Base-by-base conservation (phyloP, 2,888 invertebrate species). In the Tupiocoris notatus region DNA sequence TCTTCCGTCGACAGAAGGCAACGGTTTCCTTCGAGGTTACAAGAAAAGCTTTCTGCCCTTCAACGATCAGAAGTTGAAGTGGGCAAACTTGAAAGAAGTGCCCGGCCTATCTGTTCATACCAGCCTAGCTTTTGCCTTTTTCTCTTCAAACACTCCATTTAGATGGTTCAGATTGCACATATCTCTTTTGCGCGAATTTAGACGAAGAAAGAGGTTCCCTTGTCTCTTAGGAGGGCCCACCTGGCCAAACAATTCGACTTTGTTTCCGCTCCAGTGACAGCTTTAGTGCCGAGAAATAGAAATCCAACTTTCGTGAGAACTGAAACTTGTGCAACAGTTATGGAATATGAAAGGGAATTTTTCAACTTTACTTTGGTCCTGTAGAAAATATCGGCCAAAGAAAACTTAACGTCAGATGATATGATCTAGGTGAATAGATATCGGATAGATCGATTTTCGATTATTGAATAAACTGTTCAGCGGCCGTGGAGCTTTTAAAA, bases 111-210 rank as follows among this genome's bases (percentile, higher is more conserved):
- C 73, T 73, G 73, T 62, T 73, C 62, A 61, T 62, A 73, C 73
- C 73, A 63, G 73, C 73, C 62, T 54, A 63, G 73, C 39, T 39
- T 39, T 39, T 39, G 39, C 61, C 62, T 73, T 73, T 63, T 57
- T 62, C 25, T 63, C 63, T 73, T 73, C 62, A 63, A 73, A 73
- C 73, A 73, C 73, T 73, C 73, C 62, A 73, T 73, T 73, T 73
- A 39, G 62, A 62, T 25, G 62, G 73, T 62, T 62, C 39, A 73
- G 73, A 39, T 62, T 62, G 39, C 62, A 18, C 73, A 73, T 73
- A 73, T 54, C 62, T 62, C 0, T 17, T 59, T 24, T 59, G 17
- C 24, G 18, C 59, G 22, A 67, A 18, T 57, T 25, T 20, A 24
- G 25, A 20, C 39, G 3, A 12, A 39, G 12, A 3, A 3, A 12